Base-by-base conservation (phyloP, 1,140 invertebrate species). In the Diorhabda sublineata region DNA sequence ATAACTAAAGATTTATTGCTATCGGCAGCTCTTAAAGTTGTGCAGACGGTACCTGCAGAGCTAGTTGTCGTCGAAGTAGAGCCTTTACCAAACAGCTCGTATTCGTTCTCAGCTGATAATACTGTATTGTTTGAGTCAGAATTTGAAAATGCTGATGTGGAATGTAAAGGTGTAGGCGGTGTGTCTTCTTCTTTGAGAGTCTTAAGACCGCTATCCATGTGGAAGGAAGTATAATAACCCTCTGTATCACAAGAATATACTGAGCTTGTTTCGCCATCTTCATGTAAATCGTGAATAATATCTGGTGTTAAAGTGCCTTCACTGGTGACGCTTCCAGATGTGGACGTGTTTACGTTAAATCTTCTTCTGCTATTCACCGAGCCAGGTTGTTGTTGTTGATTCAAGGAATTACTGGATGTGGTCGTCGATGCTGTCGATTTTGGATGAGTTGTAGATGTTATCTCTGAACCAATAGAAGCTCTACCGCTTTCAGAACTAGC, bases 191-290 rank as follows among this genome's bases (percentile, higher is more conserved):
- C 92, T 79, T 91, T 90, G 9, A 92, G 81, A 0, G 91, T 93
- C 80, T 95, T 94, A 58, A 98, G 81, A 2, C 96, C 96, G 66
- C 94, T 96, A 81, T 98, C 96, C 85, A 96, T 90, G 79, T 98
- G 95, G 84, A 98, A 98, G 7, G 95, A 97, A 0, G 96, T 98
- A 81, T 97, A 98, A 81, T 98, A 98, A 7, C 96, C 96, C 82
- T 98, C 96, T 8, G 95, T 96, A 79, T 98, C 96, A 76, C 95
- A 95, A 4, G 95, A 97, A 81, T 96, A 97, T 59, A 95, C 93
- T 0, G 95, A 97, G 76, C 92, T 94, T 3, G 91, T 95, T 81
- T 96, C 95, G 56, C 92, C 90, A 77, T 97, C 94, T 79, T 94
- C 92, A 47, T 85, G 85, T 6, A 91, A 84, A 67, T 89, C 88